Conservation (phyloP, 2,797 vertebrate species). For the Enteromius viviparus region DNA sequence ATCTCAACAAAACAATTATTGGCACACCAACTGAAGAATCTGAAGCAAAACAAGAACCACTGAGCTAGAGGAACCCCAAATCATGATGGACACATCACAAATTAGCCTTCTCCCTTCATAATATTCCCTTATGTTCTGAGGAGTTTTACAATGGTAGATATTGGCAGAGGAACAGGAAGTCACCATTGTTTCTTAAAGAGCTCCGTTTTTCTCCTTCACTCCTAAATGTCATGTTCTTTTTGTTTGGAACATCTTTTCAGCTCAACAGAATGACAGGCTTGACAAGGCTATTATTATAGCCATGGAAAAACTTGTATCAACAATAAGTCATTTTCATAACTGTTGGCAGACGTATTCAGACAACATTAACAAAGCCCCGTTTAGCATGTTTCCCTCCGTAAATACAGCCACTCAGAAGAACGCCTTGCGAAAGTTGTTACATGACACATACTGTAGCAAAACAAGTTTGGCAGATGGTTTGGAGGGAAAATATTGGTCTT, state of each 20-base stretch:
- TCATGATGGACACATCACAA: conserved; percentile 20
- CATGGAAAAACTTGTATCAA: conserved; percentile 42
- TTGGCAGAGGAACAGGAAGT: conserved; percentile 16
- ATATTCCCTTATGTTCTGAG: conserved; percentile 36
- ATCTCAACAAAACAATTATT: neutral
- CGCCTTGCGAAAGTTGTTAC: neutral
- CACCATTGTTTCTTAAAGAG: conserved; percentile 14
- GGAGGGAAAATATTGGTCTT: conserved; percentile 2
- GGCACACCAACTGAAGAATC: neutral
- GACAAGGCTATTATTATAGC: conserved; percentile 47
- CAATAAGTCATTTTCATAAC: conserved; percentile 25
- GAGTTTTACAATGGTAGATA: conserved; percentile 48
- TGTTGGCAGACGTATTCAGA: conserved; percentile 30
- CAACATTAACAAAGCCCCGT: conserved; percentile 25
- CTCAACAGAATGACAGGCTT: conserved; percentile 50
- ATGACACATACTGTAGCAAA: conserved; percentile 5
- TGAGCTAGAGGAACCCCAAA: neutral
- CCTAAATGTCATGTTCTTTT: conserved; percentile 47
- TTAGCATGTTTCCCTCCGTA: conserved; percentile 17
- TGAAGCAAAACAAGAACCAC: neutral
- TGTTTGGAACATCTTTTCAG: conserved; percentile 42
- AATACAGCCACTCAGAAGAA: conserved; percentile 12
- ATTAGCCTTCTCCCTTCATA: neutral
- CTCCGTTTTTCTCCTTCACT: conserved; percentile 30
- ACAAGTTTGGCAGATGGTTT: conserved; percentile 6